Base-by-base conservation (phyloP, 2,888 invertebrate species). In the Troides oblongomaculatus region DNA sequence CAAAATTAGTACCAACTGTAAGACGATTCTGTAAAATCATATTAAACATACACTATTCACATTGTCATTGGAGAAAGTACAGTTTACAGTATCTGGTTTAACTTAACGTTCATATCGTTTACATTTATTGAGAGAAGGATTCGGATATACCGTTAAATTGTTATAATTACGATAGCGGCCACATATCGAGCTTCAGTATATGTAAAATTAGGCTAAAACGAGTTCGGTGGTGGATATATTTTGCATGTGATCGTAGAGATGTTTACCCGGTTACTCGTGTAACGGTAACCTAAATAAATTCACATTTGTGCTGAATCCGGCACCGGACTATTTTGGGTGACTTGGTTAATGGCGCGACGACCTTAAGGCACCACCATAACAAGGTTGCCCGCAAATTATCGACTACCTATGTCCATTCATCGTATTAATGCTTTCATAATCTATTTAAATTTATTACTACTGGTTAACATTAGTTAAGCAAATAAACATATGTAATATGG, bases 241-340 rank as follows among this genome's bases (percentile, higher is more conserved):
- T 64, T 46, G 57, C 61, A 17, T 59, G 46, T 23, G 56, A 46
- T 46, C 58, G 56, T 53, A 43, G 23, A 72, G 64, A 65, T 71
- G 77, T 79, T 83, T 81, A 84, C 83, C 82, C 75, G 81, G 83
- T 84, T 81, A 82, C 75, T 66, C 72, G 76, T 77, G 83, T 80
- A 78, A 84, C 81, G 75, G 79, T 87, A 84, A 87, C 87, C 88
- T 70, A 82, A 81, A 86, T 86, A 82, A 84, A 84, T 81, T 67
- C 77, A 76, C 80, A 81, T 58, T 58, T 84, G 81, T 82, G 83
- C 82, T 80, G 82, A 86, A 81, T 83, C 80, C 80, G 77, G 79
- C 76, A 67, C 79, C 73, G 75, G 67, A 75, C 82, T 88, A 88
- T 87, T 88, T 84, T 78, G 64, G 77, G 72, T 69, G 66, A 68